These are phyloP conservation scores for Sterna hirundo DNA, from an alignment of 2,113 vertebrate genomes.

Conservation along the genomic window DNA sequence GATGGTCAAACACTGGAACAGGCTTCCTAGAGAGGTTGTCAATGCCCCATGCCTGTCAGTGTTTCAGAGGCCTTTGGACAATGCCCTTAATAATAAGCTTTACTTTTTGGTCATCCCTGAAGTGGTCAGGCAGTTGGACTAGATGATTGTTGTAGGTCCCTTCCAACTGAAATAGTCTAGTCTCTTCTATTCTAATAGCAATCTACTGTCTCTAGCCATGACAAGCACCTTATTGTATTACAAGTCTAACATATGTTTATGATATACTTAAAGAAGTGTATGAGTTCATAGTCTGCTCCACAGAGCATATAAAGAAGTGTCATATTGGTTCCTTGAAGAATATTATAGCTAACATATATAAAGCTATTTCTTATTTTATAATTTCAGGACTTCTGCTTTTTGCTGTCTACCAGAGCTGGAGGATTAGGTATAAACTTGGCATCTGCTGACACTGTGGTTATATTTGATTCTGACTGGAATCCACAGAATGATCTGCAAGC, in stretches of 20 bases:
- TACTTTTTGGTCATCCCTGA: too few species aligned
- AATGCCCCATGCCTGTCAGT: too few species aligned
- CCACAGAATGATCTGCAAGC: conserved; percentile 97
- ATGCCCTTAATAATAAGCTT: too few species aligned
- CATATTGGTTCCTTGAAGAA: not conserved
- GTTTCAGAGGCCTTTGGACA: too few species aligned
- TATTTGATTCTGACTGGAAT: conserved; percentile 99
- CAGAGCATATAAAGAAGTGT: not conserved
- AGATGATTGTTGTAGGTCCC: too few species aligned
- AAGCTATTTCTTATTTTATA: conserved; percentile 24
- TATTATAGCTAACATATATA: conserved; percentile 6
- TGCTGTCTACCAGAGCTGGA: conserved; percentile 94
- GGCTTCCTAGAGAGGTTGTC: too few species aligned
- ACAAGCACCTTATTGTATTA: not conserved
- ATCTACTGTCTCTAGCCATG: not conserved
- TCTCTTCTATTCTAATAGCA: not conserved
- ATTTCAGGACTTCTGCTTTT: conserved; percentile 94
- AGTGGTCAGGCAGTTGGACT: too few species aligned
- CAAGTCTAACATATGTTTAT: not conserved
- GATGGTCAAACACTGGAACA: too few species aligned
- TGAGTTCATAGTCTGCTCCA: not conserved
- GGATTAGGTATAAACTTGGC: conserved; percentile 96
- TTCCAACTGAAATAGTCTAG: not conserved
- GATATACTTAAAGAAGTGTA: not conserved
- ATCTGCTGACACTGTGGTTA: conserved; percentile 96